phyloP scores from a whole-genome alignment of 1,140 invertebrate genomes.

The Scylla paramamosain region DNA sequence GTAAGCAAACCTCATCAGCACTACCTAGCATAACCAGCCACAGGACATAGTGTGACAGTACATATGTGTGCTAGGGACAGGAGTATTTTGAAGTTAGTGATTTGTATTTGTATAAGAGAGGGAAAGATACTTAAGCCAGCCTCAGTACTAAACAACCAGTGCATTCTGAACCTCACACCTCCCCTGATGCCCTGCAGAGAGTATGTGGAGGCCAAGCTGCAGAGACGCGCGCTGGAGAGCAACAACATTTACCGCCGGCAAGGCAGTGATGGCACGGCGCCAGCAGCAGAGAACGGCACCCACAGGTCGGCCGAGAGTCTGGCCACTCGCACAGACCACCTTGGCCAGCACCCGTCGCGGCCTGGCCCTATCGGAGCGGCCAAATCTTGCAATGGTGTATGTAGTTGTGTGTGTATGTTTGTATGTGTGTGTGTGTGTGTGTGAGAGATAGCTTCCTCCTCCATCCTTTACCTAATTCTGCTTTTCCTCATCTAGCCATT shows the following conservation, averaged over 20 bases:
- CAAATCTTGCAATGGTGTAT: slow-evolving; percentile 76
- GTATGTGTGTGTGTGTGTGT: background rate
- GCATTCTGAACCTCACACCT: too few relatives aligned
- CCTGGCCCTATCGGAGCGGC: slow-evolving; percentile 63
- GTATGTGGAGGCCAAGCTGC: slow-evolving; percentile 92
- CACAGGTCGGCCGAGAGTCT: slow-evolving; percentile 61
- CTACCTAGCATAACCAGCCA: too few relatives aligned
- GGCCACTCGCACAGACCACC: slow-evolving; percentile 36
- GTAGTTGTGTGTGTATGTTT: background rate
- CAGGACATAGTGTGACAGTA: too few relatives aligned
- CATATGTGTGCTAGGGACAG: too few relatives aligned
- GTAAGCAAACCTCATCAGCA: too few relatives aligned
- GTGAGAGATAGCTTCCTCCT: too few relatives aligned
- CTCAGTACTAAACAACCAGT: too few relatives aligned
- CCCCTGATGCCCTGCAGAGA: slow-evolving; percentile 82
- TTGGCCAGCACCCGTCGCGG: slow-evolving; percentile 33
- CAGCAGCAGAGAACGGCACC: slow-evolving; percentile 49
- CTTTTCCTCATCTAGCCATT: background rate
- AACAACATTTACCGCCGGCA: slow-evolving; percentile 84
- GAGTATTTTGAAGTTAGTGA: too few relatives aligned
- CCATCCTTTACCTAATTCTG: background rate
- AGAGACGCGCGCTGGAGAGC: slow-evolving; percentile 89
- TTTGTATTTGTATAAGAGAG: too few relatives aligned
- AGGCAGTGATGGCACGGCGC: slow-evolving; percentile 60
- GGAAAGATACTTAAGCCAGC: too few relatives aligned